These are phyloP conservation scores for Lytechinus variegatus DNA, from an alignment of 35 echinoderm and acorn worm genomes.

Conservation along the genomic window DNA sequence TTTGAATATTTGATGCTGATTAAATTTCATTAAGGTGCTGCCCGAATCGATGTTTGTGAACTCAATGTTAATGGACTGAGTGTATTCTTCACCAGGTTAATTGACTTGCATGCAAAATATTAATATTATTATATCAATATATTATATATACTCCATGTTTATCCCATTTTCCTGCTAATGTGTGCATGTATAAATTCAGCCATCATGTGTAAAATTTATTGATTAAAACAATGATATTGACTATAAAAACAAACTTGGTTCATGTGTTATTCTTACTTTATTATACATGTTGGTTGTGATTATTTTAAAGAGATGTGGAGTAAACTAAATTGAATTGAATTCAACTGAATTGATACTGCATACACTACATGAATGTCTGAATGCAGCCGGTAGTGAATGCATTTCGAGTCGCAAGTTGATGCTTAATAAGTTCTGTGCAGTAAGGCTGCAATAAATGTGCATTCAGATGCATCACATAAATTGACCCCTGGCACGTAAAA, in stretches of 20 bases:
- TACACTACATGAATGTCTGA: too few species aligned
- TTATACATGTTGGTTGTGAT: too few species aligned
- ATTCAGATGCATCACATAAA: too few species aligned
- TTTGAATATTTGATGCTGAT: too few species aligned
- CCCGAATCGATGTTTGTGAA: not conserved
- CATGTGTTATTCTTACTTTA: not conserved
- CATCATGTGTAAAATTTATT: constrained; percentile 30
- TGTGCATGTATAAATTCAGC: constrained; percentile 51
- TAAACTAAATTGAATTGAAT: too few species aligned
- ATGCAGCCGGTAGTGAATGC: too few species aligned
- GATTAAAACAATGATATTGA: constrained; percentile 21
- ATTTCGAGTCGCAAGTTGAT: too few species aligned
- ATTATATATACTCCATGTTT: not conserved
- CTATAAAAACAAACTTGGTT: not conserved
- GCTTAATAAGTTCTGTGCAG: too few species aligned
- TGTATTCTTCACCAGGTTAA: not conserved
- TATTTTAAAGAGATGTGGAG: too few species aligned
- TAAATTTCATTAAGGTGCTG: not conserved
- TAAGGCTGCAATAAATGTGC: too few species aligned
- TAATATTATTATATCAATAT: not conserved
- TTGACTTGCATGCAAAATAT: constrained; percentile 1
- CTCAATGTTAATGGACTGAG: not conserved
- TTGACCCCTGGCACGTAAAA: too few species aligned
- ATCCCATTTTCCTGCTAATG: constrained; percentile 23
- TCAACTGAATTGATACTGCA: too few species aligned